Evolutionary conservation across 2,113 vertebrate genomes (phyloP), one percentile per base, ranked within the genome.

Genomic region (Marmota flaviventris): DNA sequence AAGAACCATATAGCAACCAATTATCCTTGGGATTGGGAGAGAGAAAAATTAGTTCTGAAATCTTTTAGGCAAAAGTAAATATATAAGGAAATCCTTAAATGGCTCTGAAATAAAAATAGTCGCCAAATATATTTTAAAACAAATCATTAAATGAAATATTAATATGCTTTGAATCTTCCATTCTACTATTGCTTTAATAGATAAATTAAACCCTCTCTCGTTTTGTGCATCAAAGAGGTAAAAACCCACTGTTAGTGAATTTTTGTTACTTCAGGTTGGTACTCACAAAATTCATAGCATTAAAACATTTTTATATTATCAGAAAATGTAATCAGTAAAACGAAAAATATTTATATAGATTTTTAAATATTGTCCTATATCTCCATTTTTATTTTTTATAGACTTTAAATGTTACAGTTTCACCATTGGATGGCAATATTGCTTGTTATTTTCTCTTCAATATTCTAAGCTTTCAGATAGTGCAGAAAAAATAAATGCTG

Each of bases 381-480:
- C n/a, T 29, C 17, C 14, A 51, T 67, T 27, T 61, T 95, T n/a
- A 84, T 81, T 63, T 93, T 81, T 51, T 72, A 73, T 75, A 65
- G 94, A 16, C 12, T 84, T 96, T 76, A 84, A 91, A 86, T 96
- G 11, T 84, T 79, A 88, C 22, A 76, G n/a, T 89, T 94, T 97
- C 53, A 85, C 90, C 92, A 94, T 91, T 92, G 90, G 95, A 96
- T 96, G 88, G 86, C 93, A 96, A 94, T 93, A 89, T 94, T 98
- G 78, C 51, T 86, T 96, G 48, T 96, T 96, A 72, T 95, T 96
- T 94, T 69, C 48, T 61, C 34, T 96, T 88, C 12, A 37, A 22
- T 27, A 95, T 94, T 92, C 22, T 87, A 69, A 89, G n/a, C 4
- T 72, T 85, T 84, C 45, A 73, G 24, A 37, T 72, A 53, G 9